Base-by-base conservation (phyloP, 2,113 vertebrate species). In the Melanotaenia duboulayi region DNA sequence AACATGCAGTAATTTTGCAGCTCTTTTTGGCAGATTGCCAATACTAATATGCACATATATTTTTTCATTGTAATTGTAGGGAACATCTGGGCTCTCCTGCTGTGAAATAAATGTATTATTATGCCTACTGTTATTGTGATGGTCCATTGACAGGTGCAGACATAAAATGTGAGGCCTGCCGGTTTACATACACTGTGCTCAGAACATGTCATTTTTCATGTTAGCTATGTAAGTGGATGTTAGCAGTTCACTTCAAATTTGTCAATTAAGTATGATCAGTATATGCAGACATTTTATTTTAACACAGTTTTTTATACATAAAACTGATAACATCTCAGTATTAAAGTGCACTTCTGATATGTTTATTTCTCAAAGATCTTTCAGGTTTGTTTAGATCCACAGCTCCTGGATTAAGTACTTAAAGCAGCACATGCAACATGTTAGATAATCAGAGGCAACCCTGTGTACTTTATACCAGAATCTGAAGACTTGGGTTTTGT, bases 381-480 rank as follows among this genome's bases (percentile, higher is more conserved):
- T 35, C 60, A 51, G 50, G 40, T 5, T 62, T 76, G 22, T 61
- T 63, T 24, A 12, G 50, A 37, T 50, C 62, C 20, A 23, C 44
- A 42, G 23, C 25, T 51, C 23, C 10, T 65, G 40, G 14, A 42
- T 68, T 63, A 62, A 56, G 76, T 78, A 24, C 19, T 59, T 25
- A 60, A 42, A 32, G 35, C 16, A n/a, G 13, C 24, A 46, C 25
- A 44, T 70, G 24, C 20, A 9, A 48, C 62, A 7, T 57, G 16
- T 66, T 52, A 20, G 17, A 12, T 35, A 37, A 62, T 44, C 17
- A 68, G 9, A 35, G 37, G 2, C 6, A 28, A 28, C 28, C n/a
- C n/a, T 28, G 28, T 62, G 10, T 52, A 55, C 16, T 25, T 8
- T 14, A 7, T 2, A 7, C 40, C 51, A 35, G 11, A 37, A 20